Base-by-base conservation (phyloP, 2,113 vertebrate genomes). In the Charina bottae region DNA sequence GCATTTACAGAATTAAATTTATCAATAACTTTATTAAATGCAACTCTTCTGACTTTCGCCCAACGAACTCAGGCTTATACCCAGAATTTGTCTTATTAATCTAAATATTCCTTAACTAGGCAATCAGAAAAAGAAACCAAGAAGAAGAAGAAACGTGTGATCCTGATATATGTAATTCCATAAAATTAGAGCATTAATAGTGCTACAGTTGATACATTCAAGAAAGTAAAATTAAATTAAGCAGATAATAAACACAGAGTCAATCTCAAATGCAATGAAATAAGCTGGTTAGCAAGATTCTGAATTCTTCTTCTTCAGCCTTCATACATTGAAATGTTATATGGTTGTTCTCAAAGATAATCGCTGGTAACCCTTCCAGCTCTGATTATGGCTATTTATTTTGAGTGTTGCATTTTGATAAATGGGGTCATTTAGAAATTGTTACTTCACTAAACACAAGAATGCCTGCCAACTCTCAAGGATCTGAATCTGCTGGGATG, bases 1-100 rank as follows among this genome's bases (percentile, higher is more conserved):
- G 42, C 26, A 90, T 37, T 92, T 94, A 95, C 93, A 90, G 60
- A 85, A 64, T 89, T 8, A 89, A 54, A 89, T 24, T 54, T 12
- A 83, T 33, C 26, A 68, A 37, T 23, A 26, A 10, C 3, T 60
- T 84, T 58, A 62, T 49, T 60, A 53, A 86, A 60, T 56, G 24
- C 21, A 58, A 58, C 17, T 42, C 72, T 78, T 78, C n/a, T 42
- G 72, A 37, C 33, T 78, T 78, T 78, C 19, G 21, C 17, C 7
- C 72, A 78, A 78, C 72, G 53, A 54, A 85, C 23, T 85, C 83
- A 85, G 49, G 24, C 46, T 15, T 53, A 85, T 53, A 53, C 53
- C 5, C 59, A 53, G 4, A 13, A 60, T 88, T 62, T 56, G 59
- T 46, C 37, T n/a, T n/a, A 64, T 17, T 49, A 26, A 24, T 62